Evolutionary conservation across 2,113 vertebrate species (phyloP), one percentile per base, ranked within the genome.

Genomic region (Acinonyx jubatus): DNA sequence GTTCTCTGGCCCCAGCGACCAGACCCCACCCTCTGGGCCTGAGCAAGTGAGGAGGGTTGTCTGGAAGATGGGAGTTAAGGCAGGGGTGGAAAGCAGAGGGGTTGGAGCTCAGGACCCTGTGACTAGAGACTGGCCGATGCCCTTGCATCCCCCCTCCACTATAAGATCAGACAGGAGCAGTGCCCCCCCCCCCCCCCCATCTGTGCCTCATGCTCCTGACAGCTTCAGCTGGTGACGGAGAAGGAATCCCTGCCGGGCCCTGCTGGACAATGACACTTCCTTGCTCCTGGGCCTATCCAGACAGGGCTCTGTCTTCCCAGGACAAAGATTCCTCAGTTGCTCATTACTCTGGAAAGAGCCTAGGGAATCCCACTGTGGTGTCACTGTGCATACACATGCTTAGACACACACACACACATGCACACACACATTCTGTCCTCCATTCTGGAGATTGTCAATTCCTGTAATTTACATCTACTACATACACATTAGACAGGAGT

Each of bases 1-100:
- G 55, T 29, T 80, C 81, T 85, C 81, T 21, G 55, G 85, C 91
- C 91, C 55, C 31, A 74, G 89, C 38, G 31, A 31, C 52, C 41
- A 61, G 90, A 79, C 95, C 78, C 93, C 96, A 48, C 93, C 90
- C 55, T 95, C 90, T 83, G 36, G 33, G 52, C n/a, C 89, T n/a
- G 38, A 85, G 25, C 66, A 36, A 95, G 71, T 71, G 33, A 81
- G 81, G 69, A 85, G 80, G 19, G 29, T 41, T 61, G 21, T 89
- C 63, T 94, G 78, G 71, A 89, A 91, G 48, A 79, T 65, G 78
- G 55, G 48, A 27, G 81, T 57, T 50, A 38, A 88, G 83, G 52
- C 27, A 27, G 10, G 16, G 36, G 66, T 7, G 33, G 14, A 25
- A 7, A 0, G 89, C 65, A 86, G 31, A 86, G 38, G 65, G 63